These are phyloP conservation scores for Polyommatus icarus DNA, from an alignment of 2,888 invertebrate genomes.

Conservation along the genomic window DNA sequence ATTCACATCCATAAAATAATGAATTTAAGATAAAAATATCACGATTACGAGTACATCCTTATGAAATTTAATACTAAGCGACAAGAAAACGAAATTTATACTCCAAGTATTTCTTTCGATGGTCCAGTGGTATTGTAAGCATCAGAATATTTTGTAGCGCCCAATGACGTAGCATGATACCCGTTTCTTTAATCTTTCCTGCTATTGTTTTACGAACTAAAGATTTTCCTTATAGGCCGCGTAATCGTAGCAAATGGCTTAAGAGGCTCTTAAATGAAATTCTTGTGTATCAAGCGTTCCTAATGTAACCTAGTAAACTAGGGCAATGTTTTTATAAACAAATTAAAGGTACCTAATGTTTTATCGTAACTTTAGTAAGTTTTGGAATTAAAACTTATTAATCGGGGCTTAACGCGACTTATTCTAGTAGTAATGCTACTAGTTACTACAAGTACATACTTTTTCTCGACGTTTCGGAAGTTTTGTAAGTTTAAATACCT, in stretches of 20 bases:
- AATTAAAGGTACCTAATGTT: too few species aligned
- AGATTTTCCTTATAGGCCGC: slow-evolving; percentile 13
- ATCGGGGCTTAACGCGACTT: too few species aligned
- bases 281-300: not conserved
- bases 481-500: too few species aligned
- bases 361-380: too few species aligned
- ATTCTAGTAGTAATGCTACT: too few species aligned
- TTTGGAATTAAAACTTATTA: too few species aligned
- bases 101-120: not conserved
- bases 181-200: not conserved
- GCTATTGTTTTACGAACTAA: not conserved
- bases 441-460: too few species aligned
- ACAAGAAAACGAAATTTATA: not conserved
- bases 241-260: slow-evolving; percentile 6
- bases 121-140: not conserved
- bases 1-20: not conserved
- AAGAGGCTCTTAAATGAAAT: slow-evolving; percentile 6
- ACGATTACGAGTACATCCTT: not conserved
- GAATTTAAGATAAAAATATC: not conserved
- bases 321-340: not conserved
- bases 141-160: not conserved
- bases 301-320: not conserved
- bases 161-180: not conserved
- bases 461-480: too few species aligned
- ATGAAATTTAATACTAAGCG: not conserved